phyloP scores from a whole-genome alignment of 2,888 invertebrate species.

The Agrotis segetum region DNA sequence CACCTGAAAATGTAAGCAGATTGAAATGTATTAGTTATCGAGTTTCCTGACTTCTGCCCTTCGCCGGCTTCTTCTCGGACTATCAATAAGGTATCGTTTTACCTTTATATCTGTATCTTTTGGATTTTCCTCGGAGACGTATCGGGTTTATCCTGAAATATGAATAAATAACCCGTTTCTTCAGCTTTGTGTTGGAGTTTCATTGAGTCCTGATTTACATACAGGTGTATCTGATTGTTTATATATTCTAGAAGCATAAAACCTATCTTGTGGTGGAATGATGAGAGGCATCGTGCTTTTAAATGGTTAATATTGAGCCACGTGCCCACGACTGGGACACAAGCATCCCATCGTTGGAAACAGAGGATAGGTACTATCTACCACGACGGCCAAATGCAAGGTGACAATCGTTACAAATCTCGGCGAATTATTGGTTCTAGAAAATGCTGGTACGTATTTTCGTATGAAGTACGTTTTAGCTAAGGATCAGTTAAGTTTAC shows the following conservation, averaged over 20 bases:
- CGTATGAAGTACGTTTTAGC: too few relatives aligned
- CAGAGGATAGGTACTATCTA: too few relatives aligned
- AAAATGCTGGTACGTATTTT: too few relatives aligned
- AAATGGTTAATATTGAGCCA: too few relatives aligned
- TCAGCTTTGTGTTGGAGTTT: constrained; percentile 19
- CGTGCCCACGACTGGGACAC: too few relatives aligned
- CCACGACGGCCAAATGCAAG: too few relatives aligned
- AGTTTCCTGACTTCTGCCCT: constrained; percentile 54
- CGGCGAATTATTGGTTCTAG: too few relatives aligned
- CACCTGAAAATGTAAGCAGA: constrained; percentile 41
- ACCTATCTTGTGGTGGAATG: not conserved
- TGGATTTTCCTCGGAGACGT: constrained; percentile 21
- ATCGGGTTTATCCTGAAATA: constrained; percentile 36
- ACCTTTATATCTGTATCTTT: constrained; percentile 29
- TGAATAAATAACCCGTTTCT: constrained; percentile 50
- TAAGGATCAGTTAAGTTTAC: too few relatives aligned
- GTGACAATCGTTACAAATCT: too few relatives aligned
- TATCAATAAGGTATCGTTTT: constrained; percentile 45
- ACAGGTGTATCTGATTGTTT: not conserved
- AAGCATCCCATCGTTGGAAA: too few relatives aligned
- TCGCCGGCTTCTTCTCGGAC: constrained; percentile 17
- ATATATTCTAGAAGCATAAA: constrained; percentile 6
- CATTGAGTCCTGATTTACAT: constrained; percentile 39
- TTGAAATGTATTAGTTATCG: constrained; percentile 62
- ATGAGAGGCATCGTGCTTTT: not conserved